Conservation (phyloP, 2,888 invertebrate species). For the Oscheius myriophilus region DNA sequence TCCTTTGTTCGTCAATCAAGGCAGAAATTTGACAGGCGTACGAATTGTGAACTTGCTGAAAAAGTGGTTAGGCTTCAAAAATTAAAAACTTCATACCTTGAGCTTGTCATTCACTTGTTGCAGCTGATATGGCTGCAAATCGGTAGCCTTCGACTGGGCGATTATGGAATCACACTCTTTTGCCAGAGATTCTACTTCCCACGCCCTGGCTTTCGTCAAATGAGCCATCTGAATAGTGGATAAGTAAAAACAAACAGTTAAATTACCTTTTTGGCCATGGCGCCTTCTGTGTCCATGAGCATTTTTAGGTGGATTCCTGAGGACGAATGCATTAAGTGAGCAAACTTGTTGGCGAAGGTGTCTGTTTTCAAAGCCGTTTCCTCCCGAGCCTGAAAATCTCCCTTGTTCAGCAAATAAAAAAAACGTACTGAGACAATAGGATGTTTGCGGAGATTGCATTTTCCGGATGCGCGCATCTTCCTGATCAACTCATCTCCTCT, state of each 20-base stretch:
- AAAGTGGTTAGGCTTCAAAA: not conserved
- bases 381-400: conserved; percentile 4
- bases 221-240: conserved; percentile 48
- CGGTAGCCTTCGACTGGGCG: conserved; percentile 31
- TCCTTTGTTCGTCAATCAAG: conserved; percentile 52
- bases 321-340: conserved; percentile 33
- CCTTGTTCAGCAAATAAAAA: not conserved
- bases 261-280: conserved; percentile 57
- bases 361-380: conserved; percentile 2
- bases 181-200: conserved; percentile 58
- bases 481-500: conserved; percentile 17
- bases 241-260: not conserved
- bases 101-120: conserved; percentile 62
- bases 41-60: conserved; percentile 56
- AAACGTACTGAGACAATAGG: not conserved
- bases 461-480: not conserved
- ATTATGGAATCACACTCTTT: conserved; percentile 55
- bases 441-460: conserved; percentile 4
- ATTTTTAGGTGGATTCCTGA: conserved; percentile 37
- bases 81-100: conserved; percentile 38
- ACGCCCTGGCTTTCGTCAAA: conserved; percentile 58
- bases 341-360: conserved; percentile 26
- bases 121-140: conserved; percentile 59
- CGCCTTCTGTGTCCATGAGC: conserved; percentile 54
- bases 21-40: conserved; percentile 61